Percentiles rank a stretch among this genome's conserved stretches.
Evolutionary conservation across 1,140 invertebrate genomes (phyloP).

Genomic region (Orchestia grillus): DNA sequence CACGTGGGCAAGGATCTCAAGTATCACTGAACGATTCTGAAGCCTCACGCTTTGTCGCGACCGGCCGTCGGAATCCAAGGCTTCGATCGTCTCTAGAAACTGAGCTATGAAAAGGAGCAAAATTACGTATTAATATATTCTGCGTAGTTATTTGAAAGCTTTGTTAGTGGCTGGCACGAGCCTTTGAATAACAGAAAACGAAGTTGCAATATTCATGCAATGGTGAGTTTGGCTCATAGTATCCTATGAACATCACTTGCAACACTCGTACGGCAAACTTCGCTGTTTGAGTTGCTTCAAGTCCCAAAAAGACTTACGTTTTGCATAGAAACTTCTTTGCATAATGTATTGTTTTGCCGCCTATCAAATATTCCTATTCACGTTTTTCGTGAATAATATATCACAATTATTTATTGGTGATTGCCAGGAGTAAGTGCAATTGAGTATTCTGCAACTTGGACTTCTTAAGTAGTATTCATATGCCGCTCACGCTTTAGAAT

Average conservation of each 20-base stretch:
- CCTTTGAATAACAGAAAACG: background rate
- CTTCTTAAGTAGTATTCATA: slow-evolving; percentile 15
- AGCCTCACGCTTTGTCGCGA: slow-evolving; percentile 52
- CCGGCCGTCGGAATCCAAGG: slow-evolving; percentile 30
- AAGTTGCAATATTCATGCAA: background rate
- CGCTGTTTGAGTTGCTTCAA: background rate
- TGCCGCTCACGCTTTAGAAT: slow-evolving; percentile 8
- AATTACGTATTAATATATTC: slow-evolving; percentile 34
- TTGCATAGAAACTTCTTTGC: background rate
- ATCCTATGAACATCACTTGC: background rate
- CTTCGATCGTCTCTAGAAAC: background rate
- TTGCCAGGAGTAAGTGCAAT: background rate
- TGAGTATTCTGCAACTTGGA: background rate
- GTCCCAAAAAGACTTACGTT: background rate
- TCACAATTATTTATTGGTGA: background rate
- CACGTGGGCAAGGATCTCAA: slow-evolving; percentile 49
- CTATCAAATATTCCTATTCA: background rate
- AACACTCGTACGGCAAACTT: background rate
- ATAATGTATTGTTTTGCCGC: background rate
- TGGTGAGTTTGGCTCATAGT: background rate
- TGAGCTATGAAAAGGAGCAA: background rate
- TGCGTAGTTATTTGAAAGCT: background rate
- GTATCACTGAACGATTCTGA: slow-evolving; percentile 50
- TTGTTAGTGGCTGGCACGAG: background rate
- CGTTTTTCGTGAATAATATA: background rate